Evolutionary conservation across 2,113 vertebrate species (phyloP).

Genomic region (Otocyon megalotis): DNA sequence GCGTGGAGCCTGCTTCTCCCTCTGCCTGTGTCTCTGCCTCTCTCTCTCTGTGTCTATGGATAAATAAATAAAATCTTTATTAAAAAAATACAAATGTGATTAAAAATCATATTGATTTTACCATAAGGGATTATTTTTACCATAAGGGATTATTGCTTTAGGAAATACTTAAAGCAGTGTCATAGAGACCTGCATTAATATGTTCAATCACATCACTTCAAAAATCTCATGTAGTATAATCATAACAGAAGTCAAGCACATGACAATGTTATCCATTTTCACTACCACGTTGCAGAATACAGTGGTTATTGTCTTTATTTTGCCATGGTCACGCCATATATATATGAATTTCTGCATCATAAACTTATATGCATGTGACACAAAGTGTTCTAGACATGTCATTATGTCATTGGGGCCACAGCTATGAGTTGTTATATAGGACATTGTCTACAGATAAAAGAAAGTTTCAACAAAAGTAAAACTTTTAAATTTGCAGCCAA

Average conservation of each 20-base stretch:
- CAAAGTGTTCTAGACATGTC: neutral
- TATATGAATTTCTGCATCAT: neutral
- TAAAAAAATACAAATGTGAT: neutral
- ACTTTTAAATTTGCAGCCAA: neutral
- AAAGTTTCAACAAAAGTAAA: neutral
- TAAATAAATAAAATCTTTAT: too few relatives aligned
- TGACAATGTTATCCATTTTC: neutral
- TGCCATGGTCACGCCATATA: neutral
- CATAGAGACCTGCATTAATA: neutral
- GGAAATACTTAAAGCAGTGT: neutral
- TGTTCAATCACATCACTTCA: neutral
- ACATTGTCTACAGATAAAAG: neutral
- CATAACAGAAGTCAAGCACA: neutral
- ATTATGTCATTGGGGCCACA: neutral
- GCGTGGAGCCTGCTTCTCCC: too few relatives aligned
- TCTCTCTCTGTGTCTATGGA: too few relatives aligned
- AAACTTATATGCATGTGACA: neutral
- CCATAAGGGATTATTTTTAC: neutral
- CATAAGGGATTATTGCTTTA: neutral
- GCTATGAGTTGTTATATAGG: neutral
- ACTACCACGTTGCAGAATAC: neutral
- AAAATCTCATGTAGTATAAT: neutral
- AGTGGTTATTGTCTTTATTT: neutral
- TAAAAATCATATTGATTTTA: neutral
- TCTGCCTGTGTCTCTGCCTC: too few relatives aligned